phyloP scores from a whole-genome alignment of 2,888 invertebrate genomes.

The Muscina levida region DNA sequence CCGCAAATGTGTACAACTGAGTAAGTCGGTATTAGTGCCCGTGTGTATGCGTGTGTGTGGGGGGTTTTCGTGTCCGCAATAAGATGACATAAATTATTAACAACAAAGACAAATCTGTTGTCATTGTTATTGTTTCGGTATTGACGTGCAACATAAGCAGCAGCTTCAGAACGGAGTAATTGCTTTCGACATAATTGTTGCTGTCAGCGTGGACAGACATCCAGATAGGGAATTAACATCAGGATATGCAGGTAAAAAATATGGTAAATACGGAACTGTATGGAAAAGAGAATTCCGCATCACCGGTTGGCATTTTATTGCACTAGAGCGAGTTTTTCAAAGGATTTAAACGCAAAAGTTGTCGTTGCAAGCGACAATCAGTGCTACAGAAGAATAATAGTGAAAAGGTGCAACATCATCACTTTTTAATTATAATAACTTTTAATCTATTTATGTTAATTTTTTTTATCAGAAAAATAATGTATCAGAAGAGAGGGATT shows the following conservation, averaged over 20 bases:
- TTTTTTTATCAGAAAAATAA: conserved; percentile 11
- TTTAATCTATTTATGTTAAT: conserved; percentile 35
- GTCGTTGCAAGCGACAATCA: background rate
- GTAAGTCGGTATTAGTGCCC: conserved; percentile 3
- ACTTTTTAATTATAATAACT: conserved; percentile 3
- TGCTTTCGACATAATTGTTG: background rate
- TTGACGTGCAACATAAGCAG: conserved; percentile 14
- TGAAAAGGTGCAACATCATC: background rate
- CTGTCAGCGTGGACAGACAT: background rate
- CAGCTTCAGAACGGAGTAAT: conserved; percentile 1
- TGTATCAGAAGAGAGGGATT: too few relatives aligned
- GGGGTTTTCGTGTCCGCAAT: background rate
- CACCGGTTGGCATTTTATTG: background rate
- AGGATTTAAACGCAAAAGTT: background rate
- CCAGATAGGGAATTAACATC: too few relatives aligned
- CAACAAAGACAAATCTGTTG: conserved; percentile 24
- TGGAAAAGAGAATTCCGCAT: background rate
- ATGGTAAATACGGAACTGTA: background rate
- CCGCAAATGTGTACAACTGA: background rate
- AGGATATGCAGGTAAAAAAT: too few relatives aligned
- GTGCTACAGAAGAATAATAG: too few relatives aligned
- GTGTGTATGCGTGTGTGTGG: conserved; percentile 9
- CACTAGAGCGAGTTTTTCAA: background rate
- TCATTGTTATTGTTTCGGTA: conserved; percentile 20
- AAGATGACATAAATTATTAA: conserved; percentile 36